Base-by-base conservation (phyloP, 2,888 invertebrate species). In the Cheilosia variabilis region DNA sequence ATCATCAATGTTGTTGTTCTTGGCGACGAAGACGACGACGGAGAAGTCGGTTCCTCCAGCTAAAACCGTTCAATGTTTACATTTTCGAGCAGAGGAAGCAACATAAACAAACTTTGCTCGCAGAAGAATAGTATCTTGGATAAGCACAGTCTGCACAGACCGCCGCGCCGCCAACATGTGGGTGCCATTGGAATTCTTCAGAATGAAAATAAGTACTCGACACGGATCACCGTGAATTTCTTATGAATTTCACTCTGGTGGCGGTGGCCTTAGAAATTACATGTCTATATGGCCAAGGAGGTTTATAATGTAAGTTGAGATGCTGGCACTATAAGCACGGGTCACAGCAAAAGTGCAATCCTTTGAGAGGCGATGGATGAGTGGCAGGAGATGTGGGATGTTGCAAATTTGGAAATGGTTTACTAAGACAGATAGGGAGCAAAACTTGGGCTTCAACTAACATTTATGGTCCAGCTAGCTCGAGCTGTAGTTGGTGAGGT, bases 171-270 rank as follows among this genome's bases (percentile, higher is more conserved):
- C 77, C 78, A 69, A 66, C 87, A 83, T 83, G 83, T 83, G 83
- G 79, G 83, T 83, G 84, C 79, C 52, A 19, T 79, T 79, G 69
- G 53, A 76, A 73, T 87, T 87, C 84, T 77, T 57, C 45, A 79
- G 86, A 86, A 86, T 77, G 86, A 86, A 86, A 86, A 81, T 63
- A 86, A 72, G 76, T 53, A 65, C 55, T 58, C 58, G 58, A 55
- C 52, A 55, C 52, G 71, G 86, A 86, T 86, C 86, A 72, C 86
- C 81, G 43, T 81, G 81, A 77, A 86, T 77, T 86, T 86, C 86
- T 63, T n/a, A 68, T 76, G 86, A 86, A 86, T 62, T 86, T 58
- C n/a, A 19, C 22, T 71, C 63, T 52, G 52, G 50, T 34, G 41
- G 63, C 43, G 53, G 31, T 37, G 57, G 60, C 31, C 73, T 66